Evolutionary conservation across 1,140 invertebrate species (phyloP).

Genomic region (Dreissena polymorpha): DNA sequence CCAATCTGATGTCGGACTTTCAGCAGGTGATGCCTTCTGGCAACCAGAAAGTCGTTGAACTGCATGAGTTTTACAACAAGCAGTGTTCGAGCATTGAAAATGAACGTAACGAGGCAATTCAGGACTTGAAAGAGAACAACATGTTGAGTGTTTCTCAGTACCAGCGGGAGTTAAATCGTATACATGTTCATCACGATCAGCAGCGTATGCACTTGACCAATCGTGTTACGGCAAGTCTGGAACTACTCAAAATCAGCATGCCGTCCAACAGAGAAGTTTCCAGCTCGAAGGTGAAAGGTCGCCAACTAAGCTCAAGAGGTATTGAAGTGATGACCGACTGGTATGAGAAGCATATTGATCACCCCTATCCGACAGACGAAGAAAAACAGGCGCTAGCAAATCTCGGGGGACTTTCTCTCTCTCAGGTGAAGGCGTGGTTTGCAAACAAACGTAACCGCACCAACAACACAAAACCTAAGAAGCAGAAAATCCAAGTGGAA

Average conservation of each 20-base stretch:
- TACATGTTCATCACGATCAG: slow-evolving; percentile 62
- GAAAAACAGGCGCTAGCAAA: slow-evolving; percentile 70
- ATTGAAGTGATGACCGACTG: slow-evolving; percentile 71
- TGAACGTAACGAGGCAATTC: slow-evolving; percentile 59
- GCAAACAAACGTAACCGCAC: slow-evolving; percentile 76
- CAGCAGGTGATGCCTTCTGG: slow-evolving; percentile 49
- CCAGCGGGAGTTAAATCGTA: slow-evolving; percentile 51
- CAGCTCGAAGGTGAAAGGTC: slow-evolving; percentile 51
- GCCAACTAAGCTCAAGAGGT: slow-evolving; percentile 67
- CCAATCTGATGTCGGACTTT: slow-evolving; percentile 66
- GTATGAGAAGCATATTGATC: slow-evolving; percentile 70
- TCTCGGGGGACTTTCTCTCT: slow-evolving; percentile 67
- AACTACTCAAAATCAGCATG: slow-evolving; percentile 62
- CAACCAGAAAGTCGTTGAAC: slow-evolving; percentile 62
- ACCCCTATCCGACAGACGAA: slow-evolving; percentile 74
- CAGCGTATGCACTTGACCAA: slow-evolving; percentile 67
- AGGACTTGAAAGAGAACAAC: slow-evolving; percentile 54
- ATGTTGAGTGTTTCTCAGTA: slow-evolving; percentile 50
- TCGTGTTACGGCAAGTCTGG: slow-evolving; percentile 63
- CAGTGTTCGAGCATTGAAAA: slow-evolving; percentile 64
- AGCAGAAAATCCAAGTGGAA: slow-evolving; percentile 68
- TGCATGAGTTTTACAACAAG: slow-evolving; percentile 64
- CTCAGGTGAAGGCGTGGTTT: slow-evolving; percentile 78
- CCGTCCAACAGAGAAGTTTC: slow-evolving; percentile 26
- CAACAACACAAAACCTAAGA: slow-evolving; percentile 73